Evolutionary conservation across 2,888 invertebrate species (phyloP), one percentile per base, ranked within the genome.

Genomic region (Camptogramma bilineatum): DNA sequence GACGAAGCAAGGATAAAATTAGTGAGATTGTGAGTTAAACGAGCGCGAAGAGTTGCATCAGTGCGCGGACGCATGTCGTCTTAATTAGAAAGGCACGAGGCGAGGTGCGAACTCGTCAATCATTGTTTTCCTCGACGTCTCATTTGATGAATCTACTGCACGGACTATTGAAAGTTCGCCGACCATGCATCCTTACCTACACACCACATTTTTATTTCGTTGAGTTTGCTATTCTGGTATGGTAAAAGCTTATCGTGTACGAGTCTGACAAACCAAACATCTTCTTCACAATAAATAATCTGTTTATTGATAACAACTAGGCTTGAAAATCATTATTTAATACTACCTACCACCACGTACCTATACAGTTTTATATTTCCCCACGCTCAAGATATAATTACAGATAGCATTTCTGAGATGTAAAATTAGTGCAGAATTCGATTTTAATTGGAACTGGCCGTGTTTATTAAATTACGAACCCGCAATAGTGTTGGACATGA

Each of bases 91-190:
- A 82, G 79, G 83, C 88, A 83, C 78, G 80, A 84, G 79, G 80
- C 86, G 90, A 91, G 90, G 92, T 92, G 92, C 89, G 89, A 92
- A 91, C 87, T 91, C 91, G 88, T 91, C 90, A 87, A 91, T 91
- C 92, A 91, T 90, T 90, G 90, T 87, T 91, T 81, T 84, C 83
- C 80, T 83, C 77, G 74, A 78, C 77, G 75, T 79, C 78, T 82
- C 77, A 79, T 82, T 81, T 86, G 89, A 90, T 88, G 80, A 78
- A 88, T 87, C 80, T 79, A 73, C 80, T 76, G 76, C 76, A 86
- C 80, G 89, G 83, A 75, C 87, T 78, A 88, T 88, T 86, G 84
- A 79, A 58, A 71, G 70, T 79, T 75, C 72, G 70, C 83, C 85
- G 80, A 80, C 81, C 90, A 81, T 86, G 83, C 78, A 87, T 89